A percentile compares a stretch with the other conserved stretches of the same genome.
Conservation (phyloP, 2,113 vertebrate species). For the rat (Rattus norvegicus) region DNA sequence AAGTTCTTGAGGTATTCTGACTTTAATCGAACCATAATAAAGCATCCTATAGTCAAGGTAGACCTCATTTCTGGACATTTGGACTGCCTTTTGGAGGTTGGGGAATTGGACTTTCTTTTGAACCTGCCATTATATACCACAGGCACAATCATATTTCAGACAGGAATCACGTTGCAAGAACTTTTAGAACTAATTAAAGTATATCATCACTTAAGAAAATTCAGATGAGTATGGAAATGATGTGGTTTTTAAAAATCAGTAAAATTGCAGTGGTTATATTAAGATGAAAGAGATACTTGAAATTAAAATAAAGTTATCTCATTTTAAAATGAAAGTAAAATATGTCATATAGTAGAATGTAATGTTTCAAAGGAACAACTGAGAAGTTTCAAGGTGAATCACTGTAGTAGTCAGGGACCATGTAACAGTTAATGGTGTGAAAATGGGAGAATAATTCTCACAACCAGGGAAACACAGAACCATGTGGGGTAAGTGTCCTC, state of each 20-base stretch:
- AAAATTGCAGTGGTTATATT: conserved; percentile 63
- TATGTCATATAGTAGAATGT: conserved; percentile 26
- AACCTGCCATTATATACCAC: not conserved
- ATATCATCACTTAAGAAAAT: conserved; percentile 57
- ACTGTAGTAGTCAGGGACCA: conserved; percentile 45
- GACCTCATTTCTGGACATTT: not conserved
- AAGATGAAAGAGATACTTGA: conserved; percentile 68
- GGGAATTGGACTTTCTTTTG: not conserved
- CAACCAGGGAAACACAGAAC: conserved; percentile 23
- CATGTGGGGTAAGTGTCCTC: conserved; percentile 29
- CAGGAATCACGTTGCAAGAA: conserved; percentile 34
- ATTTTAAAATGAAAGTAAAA: conserved; percentile 54
- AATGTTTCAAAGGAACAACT: conserved; percentile 59
- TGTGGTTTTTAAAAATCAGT: conserved; percentile 70
- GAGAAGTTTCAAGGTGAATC: conserved; percentile 39
- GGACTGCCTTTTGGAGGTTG: not conserved
- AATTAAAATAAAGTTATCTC: conserved; percentile 73
- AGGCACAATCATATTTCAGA: conserved; percentile 42
- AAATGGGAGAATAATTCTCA: conserved; percentile 64
- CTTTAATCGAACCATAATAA: not conserved
- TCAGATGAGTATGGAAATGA: conserved; percentile 69
- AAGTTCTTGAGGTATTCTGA: not conserved
- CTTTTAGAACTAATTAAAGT: conserved; percentile 64
- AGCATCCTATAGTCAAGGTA: not conserved
- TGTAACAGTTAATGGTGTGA: conserved; percentile 66